Percentiles rank a stretch among this genome's conserved stretches.
phyloP scores from a whole-genome alignment of 2,797 vertebrate genomes.

The Crypturellus tataupa region DNA sequence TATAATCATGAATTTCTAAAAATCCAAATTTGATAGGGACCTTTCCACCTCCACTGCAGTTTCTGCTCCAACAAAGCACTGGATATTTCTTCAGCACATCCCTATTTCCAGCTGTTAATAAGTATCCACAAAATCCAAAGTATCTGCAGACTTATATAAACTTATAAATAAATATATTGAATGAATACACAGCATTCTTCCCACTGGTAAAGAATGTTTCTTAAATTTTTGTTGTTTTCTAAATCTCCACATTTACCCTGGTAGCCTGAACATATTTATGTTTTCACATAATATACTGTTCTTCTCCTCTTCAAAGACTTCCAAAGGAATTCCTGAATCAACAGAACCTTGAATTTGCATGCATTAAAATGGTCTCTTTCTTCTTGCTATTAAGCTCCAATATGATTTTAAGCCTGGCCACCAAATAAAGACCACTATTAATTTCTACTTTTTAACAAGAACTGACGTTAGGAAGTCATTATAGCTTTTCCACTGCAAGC shows the following conservation, averaged over 20 bases:
- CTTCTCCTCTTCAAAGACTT: neutral
- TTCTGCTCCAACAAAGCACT: neutral
- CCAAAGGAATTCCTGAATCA: slow-evolving; percentile 4
- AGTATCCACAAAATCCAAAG: neutral
- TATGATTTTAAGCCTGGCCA: slow-evolving; percentile 51
- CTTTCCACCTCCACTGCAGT: neutral
- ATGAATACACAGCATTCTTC: neutral
- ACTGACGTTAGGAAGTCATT: slow-evolving; percentile 16
- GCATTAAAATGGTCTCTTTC: neutral
- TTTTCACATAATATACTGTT: neutral
- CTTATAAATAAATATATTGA: neutral
- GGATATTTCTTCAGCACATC: neutral
- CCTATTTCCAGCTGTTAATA: neutral
- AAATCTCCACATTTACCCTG: neutral
- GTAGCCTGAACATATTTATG: neutral
- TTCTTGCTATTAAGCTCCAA: slow-evolving; percentile 8
- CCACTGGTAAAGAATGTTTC: neutral
- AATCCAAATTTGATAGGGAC: neutral
- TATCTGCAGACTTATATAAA: neutral
- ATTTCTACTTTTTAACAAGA: slow-evolving; percentile 46
- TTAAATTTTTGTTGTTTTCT: neutral
- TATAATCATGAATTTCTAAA: neutral
- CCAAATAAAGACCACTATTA: slow-evolving; percentile 18
- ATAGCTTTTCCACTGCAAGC: slow-evolving; percentile 29
- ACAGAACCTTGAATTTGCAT: slow-evolving; percentile 22